These are phyloP conservation scores for Hippocampus barbouri DNA, from an alignment of 2,113 vertebrate species.

Conservation along the genomic window DNA sequence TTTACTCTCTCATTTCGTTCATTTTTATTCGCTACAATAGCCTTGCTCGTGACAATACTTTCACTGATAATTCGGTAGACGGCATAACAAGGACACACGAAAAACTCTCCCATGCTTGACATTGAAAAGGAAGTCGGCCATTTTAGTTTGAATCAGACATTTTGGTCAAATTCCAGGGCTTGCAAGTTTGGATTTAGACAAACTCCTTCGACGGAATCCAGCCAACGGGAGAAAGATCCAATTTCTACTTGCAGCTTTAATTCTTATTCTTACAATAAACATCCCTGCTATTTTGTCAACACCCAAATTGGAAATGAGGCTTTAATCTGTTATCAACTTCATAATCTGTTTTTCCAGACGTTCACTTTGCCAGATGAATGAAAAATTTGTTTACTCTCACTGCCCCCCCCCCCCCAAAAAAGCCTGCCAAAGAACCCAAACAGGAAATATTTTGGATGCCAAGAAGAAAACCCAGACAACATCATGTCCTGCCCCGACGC, in stretches of 20 bases:
- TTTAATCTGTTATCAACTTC: slow-evolving; percentile 67
- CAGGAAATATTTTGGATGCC: slow-evolving; percentile 35
- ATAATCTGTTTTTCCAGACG: slow-evolving; percentile 68
- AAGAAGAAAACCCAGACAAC: background rate
- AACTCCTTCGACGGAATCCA: too few species aligned
- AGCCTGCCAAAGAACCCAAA: slow-evolving; percentile 19
- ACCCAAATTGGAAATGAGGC: slow-evolving; percentile 65
- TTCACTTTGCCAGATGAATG: slow-evolving; percentile 63
- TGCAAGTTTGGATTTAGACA: too few species aligned
- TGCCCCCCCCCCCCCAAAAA: slow-evolving; percentile 24
- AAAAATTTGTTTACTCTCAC: slow-evolving; percentile 63
- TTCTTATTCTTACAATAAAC: background rate
- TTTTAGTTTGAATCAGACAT: too few species aligned
- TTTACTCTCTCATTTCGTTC: too few species aligned
- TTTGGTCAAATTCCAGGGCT: too few species aligned
- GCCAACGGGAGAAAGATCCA: too few species aligned
- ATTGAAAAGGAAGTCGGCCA: too few species aligned
- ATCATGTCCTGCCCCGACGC: background rate
- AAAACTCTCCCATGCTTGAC: too few species aligned
- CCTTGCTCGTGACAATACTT: too few species aligned
- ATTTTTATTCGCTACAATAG: too few species aligned
- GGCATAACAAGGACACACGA: too few species aligned
- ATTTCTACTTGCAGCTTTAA: background rate
- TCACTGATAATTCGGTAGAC: too few species aligned
- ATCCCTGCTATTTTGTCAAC: slow-evolving; percentile 3